These are phyloP conservation scores for Tenrec ecaudatus DNA, from an alignment of 2,113 vertebrate species.

Conservation along the genomic window DNA sequence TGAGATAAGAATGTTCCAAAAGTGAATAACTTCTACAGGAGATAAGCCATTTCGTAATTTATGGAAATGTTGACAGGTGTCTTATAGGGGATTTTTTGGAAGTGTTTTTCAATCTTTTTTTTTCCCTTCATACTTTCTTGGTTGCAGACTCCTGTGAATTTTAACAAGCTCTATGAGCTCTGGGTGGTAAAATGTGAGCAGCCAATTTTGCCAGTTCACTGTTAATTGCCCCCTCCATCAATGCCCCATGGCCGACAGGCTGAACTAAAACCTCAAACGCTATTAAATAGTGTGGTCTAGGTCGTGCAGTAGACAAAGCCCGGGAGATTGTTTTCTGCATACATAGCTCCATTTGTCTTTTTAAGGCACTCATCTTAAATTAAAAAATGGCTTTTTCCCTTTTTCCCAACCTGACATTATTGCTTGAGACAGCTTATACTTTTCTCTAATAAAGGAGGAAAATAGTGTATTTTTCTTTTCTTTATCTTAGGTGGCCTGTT, in stretches of 20 bases:
- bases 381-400: not conserved
- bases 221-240: not conserved
- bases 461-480: slow-evolving; percentile 39
- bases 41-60: not conserved
- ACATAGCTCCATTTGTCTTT: not conserved
- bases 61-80: not conserved
- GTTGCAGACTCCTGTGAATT: not conserved
- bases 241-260: not conserved
- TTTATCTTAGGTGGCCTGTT: slow-evolving; percentile 54
- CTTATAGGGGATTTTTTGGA: slow-evolving; percentile 1
- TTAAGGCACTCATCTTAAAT: not conserved
- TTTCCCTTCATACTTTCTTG: not conserved
- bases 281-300: not conserved
- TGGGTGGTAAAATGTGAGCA: not conserved
- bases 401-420: not conserved
- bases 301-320: not conserved
- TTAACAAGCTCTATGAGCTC: slow-evolving; percentile 33
- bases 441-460: slow-evolving; percentile 58
- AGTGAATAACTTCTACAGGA: not conserved
- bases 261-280: slow-evolving; percentile 4
- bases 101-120: slow-evolving; percentile 6
- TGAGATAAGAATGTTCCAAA: slow-evolving; percentile 34
- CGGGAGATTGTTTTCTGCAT: not conserved
- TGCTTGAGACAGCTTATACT: slow-evolving; percentile 43
- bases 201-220: not conserved